These are phyloP conservation scores for Nomia melanderi DNA, from an alignment of 1,140 invertebrate species.

Conservation along the genomic window DNA sequence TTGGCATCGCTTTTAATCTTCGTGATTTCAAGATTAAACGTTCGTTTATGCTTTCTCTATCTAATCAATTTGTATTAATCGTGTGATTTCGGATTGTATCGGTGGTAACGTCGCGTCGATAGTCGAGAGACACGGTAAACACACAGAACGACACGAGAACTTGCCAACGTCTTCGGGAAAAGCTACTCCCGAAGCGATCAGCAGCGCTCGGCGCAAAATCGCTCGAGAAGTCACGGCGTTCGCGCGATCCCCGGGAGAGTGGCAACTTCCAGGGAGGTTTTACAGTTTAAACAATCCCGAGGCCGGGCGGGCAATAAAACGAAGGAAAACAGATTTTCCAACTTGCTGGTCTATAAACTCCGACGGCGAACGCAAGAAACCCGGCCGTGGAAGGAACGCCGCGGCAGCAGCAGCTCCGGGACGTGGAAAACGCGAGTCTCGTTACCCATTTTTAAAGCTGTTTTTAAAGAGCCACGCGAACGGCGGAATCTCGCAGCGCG, in stretches of 20 bases:
- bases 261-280: background rate
- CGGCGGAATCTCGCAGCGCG: slow-evolving; percentile 17
- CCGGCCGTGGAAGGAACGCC: background rate
- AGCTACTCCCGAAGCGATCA: background rate
- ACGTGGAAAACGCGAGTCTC: background rate
- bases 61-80: too few relatives aligned
- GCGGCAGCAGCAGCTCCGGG: background rate
- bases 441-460: slow-evolving; percentile 11
- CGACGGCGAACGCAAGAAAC: background rate
- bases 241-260: background rate
- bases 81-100: too few relatives aligned
- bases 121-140: slow-evolving; percentile 8
- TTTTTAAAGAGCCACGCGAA: slow-evolving; percentile 8
- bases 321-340: slow-evolving; percentile 14
- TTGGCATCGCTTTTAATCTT: too few relatives aligned
- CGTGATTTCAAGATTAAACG: too few relatives aligned
- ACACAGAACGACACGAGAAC: background rate
- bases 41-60: too few relatives aligned
- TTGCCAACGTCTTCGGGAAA: too few relatives aligned
- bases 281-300: background rate
- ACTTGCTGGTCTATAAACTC: background rate
- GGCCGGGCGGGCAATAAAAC: background rate
- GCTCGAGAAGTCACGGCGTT: background rate
- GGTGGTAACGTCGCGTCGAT: too few relatives aligned
- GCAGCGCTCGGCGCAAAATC: background rate